phyloP scores from a whole-genome alignment of 2,888 invertebrate genomes.

The Heliconius ismenius region DNA sequence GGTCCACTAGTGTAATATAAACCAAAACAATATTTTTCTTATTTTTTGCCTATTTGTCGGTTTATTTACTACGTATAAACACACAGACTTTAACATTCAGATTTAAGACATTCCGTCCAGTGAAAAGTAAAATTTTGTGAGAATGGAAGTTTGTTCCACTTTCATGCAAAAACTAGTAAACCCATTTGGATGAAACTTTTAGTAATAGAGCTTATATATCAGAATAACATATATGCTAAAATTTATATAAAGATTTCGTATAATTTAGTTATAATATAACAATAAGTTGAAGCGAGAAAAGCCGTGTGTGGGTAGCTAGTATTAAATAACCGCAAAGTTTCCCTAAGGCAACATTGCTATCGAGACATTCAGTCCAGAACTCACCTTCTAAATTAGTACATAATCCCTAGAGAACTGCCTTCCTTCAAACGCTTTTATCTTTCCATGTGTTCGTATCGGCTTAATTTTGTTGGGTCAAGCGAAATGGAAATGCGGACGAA shows the following conservation, averaged over 20 bases:
- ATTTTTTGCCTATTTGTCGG: too few relatives aligned
- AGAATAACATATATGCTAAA: not conserved
- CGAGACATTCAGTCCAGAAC: constrained; percentile 33
- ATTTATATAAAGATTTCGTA: not conserved
- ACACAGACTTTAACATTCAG: too few relatives aligned
- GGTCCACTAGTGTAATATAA: too few relatives aligned
- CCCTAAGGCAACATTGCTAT: constrained; percentile 39
- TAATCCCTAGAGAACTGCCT: constrained; percentile 34
- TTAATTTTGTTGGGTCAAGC: constrained; percentile 23
- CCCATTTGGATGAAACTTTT: too few relatives aligned
- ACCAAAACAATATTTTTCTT: not conserved
- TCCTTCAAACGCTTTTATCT: constrained; percentile 35
- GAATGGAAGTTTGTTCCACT: not conserved
- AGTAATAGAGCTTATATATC: too few relatives aligned
- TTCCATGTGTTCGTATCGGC: constrained; percentile 26
- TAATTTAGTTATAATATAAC: not conserved
- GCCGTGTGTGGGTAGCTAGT: not conserved
- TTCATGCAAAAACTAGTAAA: not conserved
- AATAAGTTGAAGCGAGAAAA: not conserved
- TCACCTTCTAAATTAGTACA: constrained; percentile 41
- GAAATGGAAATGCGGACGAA: not conserved
- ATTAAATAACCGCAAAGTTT: constrained; percentile 34
- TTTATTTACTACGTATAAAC: too few relatives aligned
- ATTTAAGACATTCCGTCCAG: too few relatives aligned
- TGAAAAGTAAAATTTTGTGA: not conserved